Percentiles rank a stretch among this genome's conserved stretches.
Conservation (phyloP, 2,888 invertebrate genomes). For the Oligia latruncula region DNA sequence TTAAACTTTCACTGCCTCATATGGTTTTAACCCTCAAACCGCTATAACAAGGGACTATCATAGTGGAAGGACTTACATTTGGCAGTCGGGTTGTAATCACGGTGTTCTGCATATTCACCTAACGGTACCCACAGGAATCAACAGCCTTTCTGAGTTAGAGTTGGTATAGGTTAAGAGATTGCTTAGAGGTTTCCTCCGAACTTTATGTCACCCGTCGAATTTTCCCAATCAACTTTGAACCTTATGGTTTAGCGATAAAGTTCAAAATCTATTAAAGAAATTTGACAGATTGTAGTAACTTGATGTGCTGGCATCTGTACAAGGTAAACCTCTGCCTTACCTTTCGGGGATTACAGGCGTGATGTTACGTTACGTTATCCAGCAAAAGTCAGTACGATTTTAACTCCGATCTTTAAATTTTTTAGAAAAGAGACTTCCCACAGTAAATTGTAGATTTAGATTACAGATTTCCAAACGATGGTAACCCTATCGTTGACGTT, state of each 20-base stretch:
- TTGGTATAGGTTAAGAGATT: not conserved
- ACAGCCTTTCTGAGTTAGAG: not conserved
- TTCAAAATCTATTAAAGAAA: too few relatives aligned
- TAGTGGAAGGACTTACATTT: slow-evolving; percentile 20
- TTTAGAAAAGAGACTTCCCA: not conserved
- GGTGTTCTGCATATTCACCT: not conserved
- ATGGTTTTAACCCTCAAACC: not conserved
- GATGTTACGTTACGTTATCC: not conserved
- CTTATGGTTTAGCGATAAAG: too few relatives aligned
- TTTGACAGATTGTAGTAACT: too few relatives aligned
- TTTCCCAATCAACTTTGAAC: too few relatives aligned
- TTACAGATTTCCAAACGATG: slow-evolving; percentile 32
- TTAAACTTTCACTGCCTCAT: slow-evolving; percentile 2
- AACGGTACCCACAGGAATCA: not conserved
- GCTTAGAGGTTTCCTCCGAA: not conserved
- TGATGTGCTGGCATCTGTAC: not conserved
- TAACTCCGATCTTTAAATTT: not conserved
- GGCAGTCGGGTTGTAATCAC: slow-evolving; percentile 20
- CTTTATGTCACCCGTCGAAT: not conserved
- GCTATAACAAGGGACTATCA: not conserved
- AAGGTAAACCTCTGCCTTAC: not conserved
- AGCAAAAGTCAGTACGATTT: not conserved
- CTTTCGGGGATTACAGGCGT: not conserved
- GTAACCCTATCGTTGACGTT: slow-evolving; percentile 65
- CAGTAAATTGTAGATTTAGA: not conserved